These are phyloP conservation scores for Neoitamus cyanurus DNA, from an alignment of 2,888 invertebrate species.

Conservation along the genomic window DNA sequence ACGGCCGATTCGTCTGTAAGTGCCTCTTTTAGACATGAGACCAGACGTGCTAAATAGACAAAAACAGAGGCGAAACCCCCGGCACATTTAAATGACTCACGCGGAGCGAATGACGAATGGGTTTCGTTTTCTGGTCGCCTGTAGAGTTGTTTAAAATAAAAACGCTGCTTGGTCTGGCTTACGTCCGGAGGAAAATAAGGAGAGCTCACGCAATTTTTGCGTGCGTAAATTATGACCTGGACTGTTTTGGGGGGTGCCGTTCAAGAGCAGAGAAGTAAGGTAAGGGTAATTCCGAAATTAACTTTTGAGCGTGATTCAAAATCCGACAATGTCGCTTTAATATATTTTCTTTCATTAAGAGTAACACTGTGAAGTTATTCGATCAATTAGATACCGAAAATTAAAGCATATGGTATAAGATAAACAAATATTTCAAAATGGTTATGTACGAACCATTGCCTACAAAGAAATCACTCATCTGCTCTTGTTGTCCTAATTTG, in stretches of 20 bases:
- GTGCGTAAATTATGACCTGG: not conserved
- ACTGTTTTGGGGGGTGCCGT: not conserved
- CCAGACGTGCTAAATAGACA: not conserved
- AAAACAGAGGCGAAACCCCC: not conserved
- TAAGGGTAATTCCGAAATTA: not conserved
- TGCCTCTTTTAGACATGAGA: not conserved
- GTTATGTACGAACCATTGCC: too few species aligned
- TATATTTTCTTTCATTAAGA: too few species aligned
- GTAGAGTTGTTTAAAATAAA: not conserved
- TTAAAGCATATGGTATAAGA: too few species aligned
- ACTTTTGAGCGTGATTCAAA: not conserved
- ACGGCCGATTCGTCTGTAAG: not conserved
- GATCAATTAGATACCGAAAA: too few species aligned
- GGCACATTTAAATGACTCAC: not conserved
- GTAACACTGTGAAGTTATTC: too few species aligned
- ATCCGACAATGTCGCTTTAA: too few species aligned
- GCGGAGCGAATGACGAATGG: not conserved
- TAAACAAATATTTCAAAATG: too few species aligned
- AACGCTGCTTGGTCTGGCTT: not conserved
- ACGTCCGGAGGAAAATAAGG: not conserved
- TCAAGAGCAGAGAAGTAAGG: not conserved
- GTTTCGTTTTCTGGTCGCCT: not conserved
- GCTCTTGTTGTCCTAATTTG: too few species aligned
- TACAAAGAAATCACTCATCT: too few species aligned
- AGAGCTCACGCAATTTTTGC: not conserved